phyloP scores from a whole-genome alignment of 2,113 vertebrate genomes.

The Colaptes auratus region DNA sequence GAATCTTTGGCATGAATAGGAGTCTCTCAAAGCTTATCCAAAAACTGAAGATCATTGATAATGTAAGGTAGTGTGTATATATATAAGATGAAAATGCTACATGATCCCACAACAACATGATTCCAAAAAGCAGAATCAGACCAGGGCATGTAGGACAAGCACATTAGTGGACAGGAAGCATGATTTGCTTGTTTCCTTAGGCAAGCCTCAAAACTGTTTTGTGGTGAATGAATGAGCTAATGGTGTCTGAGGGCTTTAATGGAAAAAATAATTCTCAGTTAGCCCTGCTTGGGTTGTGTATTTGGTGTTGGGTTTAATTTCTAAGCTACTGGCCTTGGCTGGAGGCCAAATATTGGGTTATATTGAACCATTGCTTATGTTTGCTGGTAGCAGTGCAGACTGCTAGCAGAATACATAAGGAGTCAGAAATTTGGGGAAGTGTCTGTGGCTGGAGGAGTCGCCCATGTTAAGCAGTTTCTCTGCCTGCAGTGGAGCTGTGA shows the following conservation, averaged over 20 bases:
- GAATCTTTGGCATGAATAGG: neutral
- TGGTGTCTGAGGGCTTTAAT: neutral
- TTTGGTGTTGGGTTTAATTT: neutral
- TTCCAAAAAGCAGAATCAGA: neutral
- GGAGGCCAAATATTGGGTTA: neutral
- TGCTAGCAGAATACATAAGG: neutral
- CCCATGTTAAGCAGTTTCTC: neutral
- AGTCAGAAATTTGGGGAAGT: neutral
- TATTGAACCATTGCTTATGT: fast-evolving
- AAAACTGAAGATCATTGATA: neutral
- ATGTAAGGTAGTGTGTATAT: neutral
- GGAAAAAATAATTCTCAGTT: neutral
- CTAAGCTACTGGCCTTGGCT: neutral
- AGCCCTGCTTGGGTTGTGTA: neutral
- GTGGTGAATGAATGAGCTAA: neutral
- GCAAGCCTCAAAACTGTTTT: neutral
- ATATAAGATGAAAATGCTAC: neutral
- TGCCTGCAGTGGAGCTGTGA: neutral
- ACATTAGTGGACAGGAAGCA: neutral
- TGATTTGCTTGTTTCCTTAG: neutral
- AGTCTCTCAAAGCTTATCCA: neutral
- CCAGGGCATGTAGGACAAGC: fast-evolving
- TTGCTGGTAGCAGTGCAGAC: neutral
- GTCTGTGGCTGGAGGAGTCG: neutral
- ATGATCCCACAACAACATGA: neutral